Evolutionary conservation across 2,888 invertebrate genomes (phyloP).

Genomic region (Coelogynopora nodosa): DNA sequence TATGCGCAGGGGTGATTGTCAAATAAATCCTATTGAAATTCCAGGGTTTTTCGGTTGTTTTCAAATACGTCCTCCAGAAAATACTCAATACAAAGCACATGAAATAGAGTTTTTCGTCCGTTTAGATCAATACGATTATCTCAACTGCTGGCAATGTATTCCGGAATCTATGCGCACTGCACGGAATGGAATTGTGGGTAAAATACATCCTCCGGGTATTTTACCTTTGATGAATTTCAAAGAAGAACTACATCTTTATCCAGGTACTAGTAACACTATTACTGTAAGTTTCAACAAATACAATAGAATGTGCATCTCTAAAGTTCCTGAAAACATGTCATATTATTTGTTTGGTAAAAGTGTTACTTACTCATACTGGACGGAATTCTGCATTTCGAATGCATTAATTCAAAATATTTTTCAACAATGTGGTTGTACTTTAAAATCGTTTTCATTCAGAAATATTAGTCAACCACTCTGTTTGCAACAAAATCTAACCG

Average conservation of each 20-base stretch:
- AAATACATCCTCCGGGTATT: not conserved
- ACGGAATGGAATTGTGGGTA: not conserved
- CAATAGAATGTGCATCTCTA: not conserved
- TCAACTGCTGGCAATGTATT: conserved; percentile 3
- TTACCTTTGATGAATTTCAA: not conserved
- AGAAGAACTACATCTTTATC: not conserved
- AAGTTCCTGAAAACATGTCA: not conserved
- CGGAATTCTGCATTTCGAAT: not conserved
- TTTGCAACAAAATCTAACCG: not conserved
- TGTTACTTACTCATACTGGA: not conserved
- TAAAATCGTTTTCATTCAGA: not conserved
- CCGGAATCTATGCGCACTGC: not conserved
- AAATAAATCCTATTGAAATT: not conserved
- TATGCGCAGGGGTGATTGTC: not conserved
- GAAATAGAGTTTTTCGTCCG: not conserved
- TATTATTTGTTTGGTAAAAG: not conserved
- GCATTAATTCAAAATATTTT: not conserved
- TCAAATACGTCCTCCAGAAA: not conserved
- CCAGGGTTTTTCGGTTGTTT: not conserved
- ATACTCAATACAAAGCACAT: not conserved
- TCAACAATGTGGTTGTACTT: not conserved
- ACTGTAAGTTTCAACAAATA: not conserved
- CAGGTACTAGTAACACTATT: not conserved
- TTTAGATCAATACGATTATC: not conserved
- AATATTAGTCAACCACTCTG: not conserved